phyloP scores from a whole-genome alignment of 2,888 invertebrate species.

The Agrotis ipsilon region DNA sequence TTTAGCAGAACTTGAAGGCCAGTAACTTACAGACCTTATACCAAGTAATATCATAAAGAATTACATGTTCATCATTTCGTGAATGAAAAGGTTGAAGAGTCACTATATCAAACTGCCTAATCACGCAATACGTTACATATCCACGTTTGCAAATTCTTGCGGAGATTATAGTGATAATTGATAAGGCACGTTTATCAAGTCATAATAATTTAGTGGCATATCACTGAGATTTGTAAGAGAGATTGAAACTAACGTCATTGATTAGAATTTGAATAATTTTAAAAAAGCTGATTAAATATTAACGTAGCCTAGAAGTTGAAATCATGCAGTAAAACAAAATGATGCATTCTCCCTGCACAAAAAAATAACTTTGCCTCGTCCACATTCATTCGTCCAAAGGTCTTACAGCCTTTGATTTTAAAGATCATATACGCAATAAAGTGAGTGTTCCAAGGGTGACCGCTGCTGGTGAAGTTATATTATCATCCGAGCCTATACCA shows the following conservation, averaged over 20 bases:
- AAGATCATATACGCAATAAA: no score
- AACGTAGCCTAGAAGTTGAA: no score
- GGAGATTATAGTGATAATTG: slow-evolving; percentile 16
- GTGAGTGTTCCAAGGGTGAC: no score
- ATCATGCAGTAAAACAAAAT: no score
- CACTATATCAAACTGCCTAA: not conserved
- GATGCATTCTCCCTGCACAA: no score
- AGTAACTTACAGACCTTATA: not conserved
- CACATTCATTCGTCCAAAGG: no score
- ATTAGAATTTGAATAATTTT: not conserved
- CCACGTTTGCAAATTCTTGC: slow-evolving; percentile 17
- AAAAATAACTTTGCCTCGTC: no score
- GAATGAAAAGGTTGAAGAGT: not conserved
- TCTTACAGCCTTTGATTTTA: no score
- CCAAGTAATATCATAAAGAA: no score
- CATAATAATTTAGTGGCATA: slow-evolving; percentile 4
- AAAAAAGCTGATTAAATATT: no score
- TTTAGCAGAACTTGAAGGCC: not conserved
- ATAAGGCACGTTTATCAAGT: slow-evolving; percentile 26
- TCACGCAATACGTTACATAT: slow-evolving; percentile 5
- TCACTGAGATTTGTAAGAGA: slow-evolving; percentile 10
- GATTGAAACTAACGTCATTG: slow-evolving; percentile 4
- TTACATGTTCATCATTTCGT: not conserved
- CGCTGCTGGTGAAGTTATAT: no score
- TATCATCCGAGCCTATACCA: no score